Evolutionary conservation across 2,113 vertebrate genomes (phyloP), one percentile per base, ranked within the genome.

Genomic region (Pteruthius melanotis): DNA sequence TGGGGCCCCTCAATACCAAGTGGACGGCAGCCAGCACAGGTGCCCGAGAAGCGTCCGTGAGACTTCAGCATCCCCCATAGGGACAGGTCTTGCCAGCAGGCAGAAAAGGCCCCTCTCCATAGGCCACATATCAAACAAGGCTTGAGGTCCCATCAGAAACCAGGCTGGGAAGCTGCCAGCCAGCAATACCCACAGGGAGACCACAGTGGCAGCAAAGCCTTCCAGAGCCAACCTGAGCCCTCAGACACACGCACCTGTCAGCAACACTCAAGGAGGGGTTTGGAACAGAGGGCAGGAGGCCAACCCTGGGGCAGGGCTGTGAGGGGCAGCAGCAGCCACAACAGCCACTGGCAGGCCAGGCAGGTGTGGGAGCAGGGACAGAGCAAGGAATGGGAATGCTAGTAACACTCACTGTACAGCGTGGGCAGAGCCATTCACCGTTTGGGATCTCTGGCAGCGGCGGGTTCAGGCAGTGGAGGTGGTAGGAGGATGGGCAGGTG

Each of bases 341-440:
- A 50, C 56, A 39, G 20, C 63, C 9, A 3, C 44, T 54, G 53
- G 26, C 15, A 2, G 72, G 49, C 8, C 22, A 7, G 60, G 45
- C 2, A 7, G 79, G 45, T 10, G 26, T 2, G 2, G 40, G 81
- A 24, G 13, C 17, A 26, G 42, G 50, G 64, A 13, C 2, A 6
- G 53, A 33, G 33, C 2, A 68, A 90, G 87, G 80, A 76, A 63
- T 28, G 47, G 64, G 83, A 95, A 94, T 11, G 57, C 76, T 57
- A 69, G 89, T 21, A 94, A 97, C 94, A 97, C 98, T 99, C 97
- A 99, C 99, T 97, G 99, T 99, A 98, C 99, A 99, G 85, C 99
- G 99, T 18, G 99, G 99, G 98, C 99, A 99, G 93, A 99, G 96
- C 99, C 99, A 99, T 98, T 99, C 99, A 79, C 99, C 99, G 13